These are phyloP conservation scores for Xylocampa areola DNA, from an alignment of 2,888 invertebrate genomes.

Conservation along the genomic window DNA sequence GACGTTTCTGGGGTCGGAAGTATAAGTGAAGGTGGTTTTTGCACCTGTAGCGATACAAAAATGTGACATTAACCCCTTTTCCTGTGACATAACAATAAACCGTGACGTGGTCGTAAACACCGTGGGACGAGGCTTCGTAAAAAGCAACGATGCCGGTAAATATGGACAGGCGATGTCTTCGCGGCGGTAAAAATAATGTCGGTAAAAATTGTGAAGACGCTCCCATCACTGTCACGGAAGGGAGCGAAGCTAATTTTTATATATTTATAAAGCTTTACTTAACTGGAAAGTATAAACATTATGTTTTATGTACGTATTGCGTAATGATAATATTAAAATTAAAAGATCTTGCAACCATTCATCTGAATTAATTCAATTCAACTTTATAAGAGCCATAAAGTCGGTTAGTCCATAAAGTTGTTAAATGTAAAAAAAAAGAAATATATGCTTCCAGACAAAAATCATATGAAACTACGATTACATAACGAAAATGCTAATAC, in stretches of 20 bases:
- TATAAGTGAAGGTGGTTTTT: constrained; percentile 38
- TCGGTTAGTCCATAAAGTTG: too few species aligned
- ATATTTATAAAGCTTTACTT: constrained; percentile 58
- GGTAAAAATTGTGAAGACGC: constrained; percentile 70
- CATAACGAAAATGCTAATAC: constrained; percentile 44
- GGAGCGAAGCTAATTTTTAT: constrained; percentile 75
- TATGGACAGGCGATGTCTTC: constrained; percentile 83
- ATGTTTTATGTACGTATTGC: not conserved
- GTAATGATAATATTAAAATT: too few species aligned
- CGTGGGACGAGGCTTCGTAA: constrained; percentile 79
- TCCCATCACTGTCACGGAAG: constrained; percentile 64
- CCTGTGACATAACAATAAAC: constrained; percentile 81
- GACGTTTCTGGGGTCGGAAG: constrained; percentile 25
- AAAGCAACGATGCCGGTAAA: constrained; percentile 86
- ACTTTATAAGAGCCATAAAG: not conserved
- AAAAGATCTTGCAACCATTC: too few species aligned
- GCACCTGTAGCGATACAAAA: constrained; percentile 76
- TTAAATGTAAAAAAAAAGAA: not conserved
- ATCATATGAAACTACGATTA: constrained; percentile 5
- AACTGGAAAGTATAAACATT: constrained; percentile 11
- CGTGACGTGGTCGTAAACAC: constrained; percentile 82
- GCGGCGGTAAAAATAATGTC: constrained; percentile 67
- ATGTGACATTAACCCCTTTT: constrained; percentile 82
- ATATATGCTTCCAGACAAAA: not conserved
- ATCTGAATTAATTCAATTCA: not conserved